These are phyloP conservation scores for Gulo gulo DNA, from an alignment of 2,113 vertebrate genomes.

Conservation along the genomic window DNA sequence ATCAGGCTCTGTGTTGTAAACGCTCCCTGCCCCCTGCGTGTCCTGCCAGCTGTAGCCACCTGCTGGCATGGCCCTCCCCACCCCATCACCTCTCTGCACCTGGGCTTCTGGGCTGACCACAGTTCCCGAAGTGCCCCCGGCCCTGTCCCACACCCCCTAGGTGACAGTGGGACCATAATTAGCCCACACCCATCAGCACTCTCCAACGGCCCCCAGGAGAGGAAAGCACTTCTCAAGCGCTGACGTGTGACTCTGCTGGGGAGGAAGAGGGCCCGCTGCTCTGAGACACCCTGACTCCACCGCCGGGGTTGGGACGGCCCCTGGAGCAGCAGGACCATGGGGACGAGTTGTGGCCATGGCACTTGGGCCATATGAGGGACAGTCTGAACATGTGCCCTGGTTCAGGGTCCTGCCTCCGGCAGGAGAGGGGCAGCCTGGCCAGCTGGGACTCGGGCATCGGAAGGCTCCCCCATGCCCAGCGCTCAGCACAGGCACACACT, in stretches of 20 bases:
- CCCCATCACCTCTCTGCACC: neutral
- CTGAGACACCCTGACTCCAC: conserved; percentile 63
- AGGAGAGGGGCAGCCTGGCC: accelerated
- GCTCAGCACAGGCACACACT: accelerated
- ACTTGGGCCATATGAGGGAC: neutral
- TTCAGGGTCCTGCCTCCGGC: neutral
- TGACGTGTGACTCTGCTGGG: conserved; percentile 80
- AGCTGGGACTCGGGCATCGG: accelerated
- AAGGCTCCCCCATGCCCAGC: accelerated
- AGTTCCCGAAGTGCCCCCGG: neutral
- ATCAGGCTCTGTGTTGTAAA: neutral
- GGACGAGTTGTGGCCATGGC: conserved; percentile 42
- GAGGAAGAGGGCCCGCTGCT: conserved; percentile 73
- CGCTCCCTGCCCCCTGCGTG: neutral
- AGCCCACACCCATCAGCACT: conserved; percentile 59
- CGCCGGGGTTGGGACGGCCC: conserved; percentile 68
- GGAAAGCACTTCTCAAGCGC: conserved; percentile 79
- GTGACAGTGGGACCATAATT: neutral
- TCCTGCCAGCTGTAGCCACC: neutral
- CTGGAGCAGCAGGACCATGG: conserved; percentile 37
- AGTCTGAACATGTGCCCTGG: neutral
- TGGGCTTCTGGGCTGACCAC: neutral
- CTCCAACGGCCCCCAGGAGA: conserved; percentile 60
- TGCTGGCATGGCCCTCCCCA: neutral
- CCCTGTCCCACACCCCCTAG: neutral